Evolutionary conservation across 1,140 invertebrate genomes (phyloP).

Genomic region (Aleiodes sp.): DNA sequence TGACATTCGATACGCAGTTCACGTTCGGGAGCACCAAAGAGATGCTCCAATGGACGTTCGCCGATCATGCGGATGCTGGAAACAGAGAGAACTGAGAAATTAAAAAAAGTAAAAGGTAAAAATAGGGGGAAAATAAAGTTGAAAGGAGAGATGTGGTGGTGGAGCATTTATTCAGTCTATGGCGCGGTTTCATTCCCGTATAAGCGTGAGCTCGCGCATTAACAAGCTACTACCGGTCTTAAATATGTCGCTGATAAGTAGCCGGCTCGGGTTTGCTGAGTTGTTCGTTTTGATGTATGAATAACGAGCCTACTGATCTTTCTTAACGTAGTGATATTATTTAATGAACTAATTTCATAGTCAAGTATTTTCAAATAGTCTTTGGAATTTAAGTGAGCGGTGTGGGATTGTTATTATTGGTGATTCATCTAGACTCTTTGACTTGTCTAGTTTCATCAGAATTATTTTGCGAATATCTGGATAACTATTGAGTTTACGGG

Average conservation of each 20-base stretch:
- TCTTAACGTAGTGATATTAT: background rate
- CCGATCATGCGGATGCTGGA: constrained; percentile 7
- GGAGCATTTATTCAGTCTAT: constrained; percentile 17
- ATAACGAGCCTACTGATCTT: constrained; percentile 11
- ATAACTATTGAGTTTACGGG: no score
- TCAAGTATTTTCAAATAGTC: no score
- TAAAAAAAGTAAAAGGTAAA: background rate
- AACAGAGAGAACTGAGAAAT: background rate
- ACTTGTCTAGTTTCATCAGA: no score
- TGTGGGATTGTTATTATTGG: background rate
- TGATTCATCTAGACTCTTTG: no score
- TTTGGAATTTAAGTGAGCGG: no score
- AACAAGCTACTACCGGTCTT: constrained; percentile 54
- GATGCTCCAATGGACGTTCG: constrained; percentile 15
- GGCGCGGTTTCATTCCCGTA: constrained; percentile 42
- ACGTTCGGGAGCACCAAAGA: constrained; percentile 43
- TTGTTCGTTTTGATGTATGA: constrained; percentile 23
- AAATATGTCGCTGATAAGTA: constrained; percentile 44
- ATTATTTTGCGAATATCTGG: no score
- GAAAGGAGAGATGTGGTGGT: constrained; percentile 9
- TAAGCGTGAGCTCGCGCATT: constrained; percentile 47
- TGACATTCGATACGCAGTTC: constrained; percentile 51
- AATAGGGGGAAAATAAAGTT: constrained; percentile 31
- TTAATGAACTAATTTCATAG: constrained; percentile 5
- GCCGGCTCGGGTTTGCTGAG: constrained; percentile 26